A percentile compares a stretch with the other conserved stretches of the same genome.
phyloP scores from a whole-genome alignment of 2,888 invertebrate genomes.

The Drosophila paranaensis region DNA sequence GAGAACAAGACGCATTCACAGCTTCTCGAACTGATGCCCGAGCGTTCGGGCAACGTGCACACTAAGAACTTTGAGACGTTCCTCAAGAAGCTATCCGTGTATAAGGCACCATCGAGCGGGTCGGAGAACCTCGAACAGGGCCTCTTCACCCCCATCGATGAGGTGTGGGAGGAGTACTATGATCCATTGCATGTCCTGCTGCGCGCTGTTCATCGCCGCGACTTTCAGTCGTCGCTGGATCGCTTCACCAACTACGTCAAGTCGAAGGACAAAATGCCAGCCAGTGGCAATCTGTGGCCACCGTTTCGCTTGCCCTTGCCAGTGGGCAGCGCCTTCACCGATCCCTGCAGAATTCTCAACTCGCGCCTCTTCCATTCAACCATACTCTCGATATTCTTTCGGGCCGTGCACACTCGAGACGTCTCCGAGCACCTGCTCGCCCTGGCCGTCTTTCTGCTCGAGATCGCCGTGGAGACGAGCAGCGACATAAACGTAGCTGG shows the following conservation, averaged over 20 bases:
- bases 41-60: constrained; percentile 96
- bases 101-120: constrained; percentile 91
- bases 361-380: constrained; percentile 85
- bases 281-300: constrained; percentile 90
- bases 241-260: constrained; percentile 92
- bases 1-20: constrained; percentile 98
- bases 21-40: constrained; percentile 97
- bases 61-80: constrained; percentile 95
- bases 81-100: constrained; percentile 93
- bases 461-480: constrained; percentile 89
- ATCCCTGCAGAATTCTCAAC: constrained; percentile 86
- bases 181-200: constrained; percentile 97
- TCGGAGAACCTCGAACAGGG: constrained; percentile 94
- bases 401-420: constrained; percentile 90
- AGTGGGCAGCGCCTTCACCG: constrained; percentile 88
- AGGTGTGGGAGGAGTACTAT: constrained; percentile 96
- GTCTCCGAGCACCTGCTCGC: constrained; percentile 95
- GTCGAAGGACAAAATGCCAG: constrained; percentile 87
- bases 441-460: constrained; percentile 93
- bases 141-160: constrained; percentile 93
- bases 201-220: constrained; percentile 95
- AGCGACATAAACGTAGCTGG: constrained; percentile 60
- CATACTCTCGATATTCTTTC: constrained; percentile 92
- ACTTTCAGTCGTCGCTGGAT: constrained; percentile 97
- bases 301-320: constrained; percentile 91